Evolutionary conservation across 2,113 vertebrate genomes (phyloP).

Genomic region (Hymenochirus boettgeri): DNA sequence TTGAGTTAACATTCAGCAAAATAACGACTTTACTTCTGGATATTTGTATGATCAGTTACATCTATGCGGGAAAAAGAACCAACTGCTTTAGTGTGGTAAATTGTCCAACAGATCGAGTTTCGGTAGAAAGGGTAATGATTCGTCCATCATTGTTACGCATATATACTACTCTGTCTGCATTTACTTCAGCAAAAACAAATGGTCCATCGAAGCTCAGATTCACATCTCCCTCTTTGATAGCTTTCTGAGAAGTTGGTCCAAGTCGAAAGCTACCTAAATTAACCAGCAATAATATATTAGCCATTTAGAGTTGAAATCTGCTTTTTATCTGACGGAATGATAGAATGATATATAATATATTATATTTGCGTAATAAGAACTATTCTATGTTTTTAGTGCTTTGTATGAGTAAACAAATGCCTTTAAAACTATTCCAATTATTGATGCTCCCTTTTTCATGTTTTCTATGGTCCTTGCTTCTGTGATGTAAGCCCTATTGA

Average conservation of each 20-base stretch:
- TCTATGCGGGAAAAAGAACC: slow-evolving; percentile 62
- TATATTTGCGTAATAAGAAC: neutral
- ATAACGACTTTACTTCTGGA: slow-evolving; percentile 59
- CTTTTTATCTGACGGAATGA: neutral
- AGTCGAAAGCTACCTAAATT: slow-evolving; percentile 68
- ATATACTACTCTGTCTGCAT: slow-evolving; percentile 64
- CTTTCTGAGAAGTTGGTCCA: slow-evolving; percentile 60
- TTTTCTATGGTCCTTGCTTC: too few species aligned
- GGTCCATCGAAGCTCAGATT: slow-evolving; percentile 55
- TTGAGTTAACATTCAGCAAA: neutral
- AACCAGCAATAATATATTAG: neutral
- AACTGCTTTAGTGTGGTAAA: slow-evolving; percentile 67
- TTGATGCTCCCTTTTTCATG: too few species aligned
- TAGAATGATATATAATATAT: neutral
- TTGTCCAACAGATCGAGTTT: slow-evolving; percentile 51
- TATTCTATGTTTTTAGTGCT: neutral
- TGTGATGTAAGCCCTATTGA: too few species aligned
- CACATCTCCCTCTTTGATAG: slow-evolving; percentile 63
- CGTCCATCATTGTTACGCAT: slow-evolving; percentile 29
- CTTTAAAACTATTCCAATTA: too few species aligned
- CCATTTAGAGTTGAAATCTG: neutral
- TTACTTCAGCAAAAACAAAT: slow-evolving; percentile 68
- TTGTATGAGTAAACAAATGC: too few species aligned
- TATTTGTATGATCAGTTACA: slow-evolving; percentile 67
- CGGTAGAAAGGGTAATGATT: slow-evolving; percentile 43